Percentiles rank a stretch among this genome's conserved stretches.
Evolutionary conservation across 23 tunicate genomes (phyloP).

Genomic region (Ciona savignyi): DNA sequence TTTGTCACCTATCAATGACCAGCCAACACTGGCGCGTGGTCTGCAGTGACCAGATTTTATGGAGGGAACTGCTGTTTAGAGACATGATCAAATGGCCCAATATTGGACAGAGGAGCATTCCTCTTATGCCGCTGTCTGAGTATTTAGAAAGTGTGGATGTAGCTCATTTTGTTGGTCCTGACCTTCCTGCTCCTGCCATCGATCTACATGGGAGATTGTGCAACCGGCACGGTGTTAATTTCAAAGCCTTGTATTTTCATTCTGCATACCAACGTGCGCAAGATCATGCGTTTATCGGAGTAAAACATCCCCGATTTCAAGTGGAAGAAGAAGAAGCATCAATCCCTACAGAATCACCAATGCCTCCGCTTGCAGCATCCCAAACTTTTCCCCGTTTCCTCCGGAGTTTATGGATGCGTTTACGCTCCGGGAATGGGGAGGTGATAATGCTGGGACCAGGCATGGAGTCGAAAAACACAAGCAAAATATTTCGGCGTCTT

Average conservation of each 20-base stretch:
- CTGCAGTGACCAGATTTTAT: slow-evolving; percentile 71
- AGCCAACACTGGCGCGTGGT: slow-evolving; percentile 72
- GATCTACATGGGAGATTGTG: slow-evolving; percentile 29
- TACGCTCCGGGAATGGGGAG: slow-evolving; percentile 54
- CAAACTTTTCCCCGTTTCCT: slow-evolving; percentile 57
- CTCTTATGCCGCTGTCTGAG: slow-evolving; percentile 25
- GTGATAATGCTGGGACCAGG: slow-evolving; percentile 93
- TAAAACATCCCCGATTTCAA: neutral
- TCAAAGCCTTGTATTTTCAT: slow-evolving; percentile 76
- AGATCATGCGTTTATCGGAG: slow-evolving; percentile 29
- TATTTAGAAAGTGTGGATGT: slow-evolving; percentile 1
- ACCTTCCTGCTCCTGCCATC: neutral
- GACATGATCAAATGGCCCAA: slow-evolving; percentile 74
- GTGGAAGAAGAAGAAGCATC: neutral
- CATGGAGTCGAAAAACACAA: slow-evolving; percentile 83
- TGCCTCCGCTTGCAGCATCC: neutral
- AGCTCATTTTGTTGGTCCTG: neutral
- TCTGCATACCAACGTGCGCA: slow-evolving; percentile 64
- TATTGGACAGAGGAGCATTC: slow-evolving; percentile 72
- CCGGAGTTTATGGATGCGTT: slow-evolving; percentile 46
- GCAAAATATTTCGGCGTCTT: slow-evolving; percentile 60
- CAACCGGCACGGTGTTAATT: slow-evolving; percentile 28
- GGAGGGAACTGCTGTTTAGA: slow-evolving; percentile 76
- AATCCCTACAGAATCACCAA: neutral
- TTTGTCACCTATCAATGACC: slow-evolving; percentile 55